Evolutionary conservation across 2,113 vertebrate species (phyloP).

Genomic region (Platysternon megacephalum): DNA sequence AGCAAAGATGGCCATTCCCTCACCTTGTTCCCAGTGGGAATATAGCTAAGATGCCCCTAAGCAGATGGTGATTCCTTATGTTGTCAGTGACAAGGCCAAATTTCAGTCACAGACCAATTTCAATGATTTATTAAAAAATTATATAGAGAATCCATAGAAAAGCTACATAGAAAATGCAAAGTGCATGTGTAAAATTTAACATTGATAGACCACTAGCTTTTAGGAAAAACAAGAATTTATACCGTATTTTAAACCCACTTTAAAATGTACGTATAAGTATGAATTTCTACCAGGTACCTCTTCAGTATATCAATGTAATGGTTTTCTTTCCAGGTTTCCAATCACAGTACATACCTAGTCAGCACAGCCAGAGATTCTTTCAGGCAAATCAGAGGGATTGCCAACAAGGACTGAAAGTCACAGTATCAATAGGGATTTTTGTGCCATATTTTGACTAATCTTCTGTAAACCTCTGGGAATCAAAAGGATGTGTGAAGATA

Average conservation of each 20-base stretch:
- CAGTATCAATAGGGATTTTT: not conserved
- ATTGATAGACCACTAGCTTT: not conserved
- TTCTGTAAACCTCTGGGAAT: not conserved
- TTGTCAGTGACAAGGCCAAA: not conserved
- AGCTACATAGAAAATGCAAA: not conserved
- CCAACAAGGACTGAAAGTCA: not conserved
- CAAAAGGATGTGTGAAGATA: not conserved
- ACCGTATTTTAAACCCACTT: not conserved
- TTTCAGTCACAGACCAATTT: not conserved
- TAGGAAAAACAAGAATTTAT: not conserved
- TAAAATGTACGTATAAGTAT: not conserved
- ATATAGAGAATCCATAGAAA: not conserved
- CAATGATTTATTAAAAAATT: not conserved
- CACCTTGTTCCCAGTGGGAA: not conserved
- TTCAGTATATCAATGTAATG: not conserved
- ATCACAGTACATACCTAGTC: not conserved
- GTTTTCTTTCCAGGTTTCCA: not conserved
- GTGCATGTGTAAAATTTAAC: not conserved
- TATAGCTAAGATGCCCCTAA: not conserved
- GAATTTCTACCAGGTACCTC: not conserved
- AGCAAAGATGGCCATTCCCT: not conserved
- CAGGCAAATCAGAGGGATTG: not conserved
- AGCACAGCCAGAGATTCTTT: not conserved
- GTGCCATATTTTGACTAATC: not conserved
- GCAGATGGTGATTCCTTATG: not conserved